A percentile compares a stretch with the other conserved stretches of the same genome.
phyloP scores from a whole-genome alignment of 2,888 invertebrate species.

The Lasius platythorax region DNA sequence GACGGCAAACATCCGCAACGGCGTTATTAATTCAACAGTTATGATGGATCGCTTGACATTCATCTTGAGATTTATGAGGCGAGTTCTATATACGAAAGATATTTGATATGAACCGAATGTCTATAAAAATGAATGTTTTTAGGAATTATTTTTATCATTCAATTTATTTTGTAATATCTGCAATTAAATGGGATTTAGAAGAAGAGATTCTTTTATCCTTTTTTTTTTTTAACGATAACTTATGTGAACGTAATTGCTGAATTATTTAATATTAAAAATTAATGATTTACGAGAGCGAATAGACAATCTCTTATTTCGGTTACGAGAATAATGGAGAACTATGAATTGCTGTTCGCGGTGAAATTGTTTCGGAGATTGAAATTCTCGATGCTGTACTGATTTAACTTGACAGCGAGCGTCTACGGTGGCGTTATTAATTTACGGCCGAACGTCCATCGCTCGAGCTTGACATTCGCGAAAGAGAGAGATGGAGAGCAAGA shows the following conservation, averaged over 20 bases:
- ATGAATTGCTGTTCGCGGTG: neutral
- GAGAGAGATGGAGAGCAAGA: neutral
- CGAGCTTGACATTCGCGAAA: neutral
- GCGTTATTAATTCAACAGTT: conserved; percentile 44
- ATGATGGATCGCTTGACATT: conserved; percentile 42
- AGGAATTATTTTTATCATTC: neutral
- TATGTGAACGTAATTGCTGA: neutral
- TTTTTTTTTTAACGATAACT: neutral
- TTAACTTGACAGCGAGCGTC: conserved; percentile 3
- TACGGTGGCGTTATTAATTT: conserved; percentile 41
- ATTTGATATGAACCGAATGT: neutral
- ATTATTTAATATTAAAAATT: conserved; percentile 12
- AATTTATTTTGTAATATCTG: neutral
- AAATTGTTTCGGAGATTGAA: conserved; percentile 44
- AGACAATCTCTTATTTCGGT: neutral
- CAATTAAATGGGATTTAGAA: neutral
- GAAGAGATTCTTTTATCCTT: neutral
- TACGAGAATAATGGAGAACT: neutral
- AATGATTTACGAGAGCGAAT: neutral
- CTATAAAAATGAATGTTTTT: neutral
- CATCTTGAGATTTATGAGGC: conserved; percentile 25
- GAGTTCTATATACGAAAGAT: neutral
- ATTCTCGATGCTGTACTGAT: conserved; percentile 14
- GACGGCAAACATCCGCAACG: conserved; percentile 6
- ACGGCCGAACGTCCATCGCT: conserved; percentile 13